A percentile compares a stretch with the other conserved stretches of the same genome.
Evolutionary conservation across 2,797 vertebrate species (phyloP).

Genomic region (Peromyscus melanophrys): DNA sequence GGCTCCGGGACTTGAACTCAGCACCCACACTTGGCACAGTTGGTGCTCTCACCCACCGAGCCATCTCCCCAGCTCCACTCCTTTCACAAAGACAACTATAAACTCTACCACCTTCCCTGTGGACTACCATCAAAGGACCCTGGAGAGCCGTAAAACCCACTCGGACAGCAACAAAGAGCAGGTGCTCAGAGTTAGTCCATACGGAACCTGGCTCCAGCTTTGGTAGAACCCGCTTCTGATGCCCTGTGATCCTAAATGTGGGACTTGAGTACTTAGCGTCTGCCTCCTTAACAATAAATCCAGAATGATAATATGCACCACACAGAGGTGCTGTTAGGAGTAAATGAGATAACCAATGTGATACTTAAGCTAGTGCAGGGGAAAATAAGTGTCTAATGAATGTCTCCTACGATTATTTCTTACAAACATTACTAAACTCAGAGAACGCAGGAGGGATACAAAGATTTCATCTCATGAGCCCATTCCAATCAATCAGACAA

Average conservation of each 20-base stretch:
- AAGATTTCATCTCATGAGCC: conserved; percentile 42
- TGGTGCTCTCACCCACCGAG: too few relatives aligned
- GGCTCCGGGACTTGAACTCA: background rate
- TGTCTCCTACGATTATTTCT: background rate
- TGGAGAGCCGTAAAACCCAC: background rate
- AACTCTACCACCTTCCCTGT: conserved; percentile 18
- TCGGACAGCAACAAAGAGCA: background rate
- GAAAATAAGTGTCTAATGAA: background rate
- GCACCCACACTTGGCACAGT: background rate
- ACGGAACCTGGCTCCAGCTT: background rate
- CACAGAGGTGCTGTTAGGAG: background rate
- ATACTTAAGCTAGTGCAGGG: background rate
- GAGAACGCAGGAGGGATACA: background rate
- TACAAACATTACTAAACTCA: conserved; percentile 6
- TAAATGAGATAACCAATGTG: background rate
- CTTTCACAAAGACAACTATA: conserved; percentile 35
- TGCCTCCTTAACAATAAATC: conserved; percentile 44
- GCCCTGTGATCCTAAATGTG: background rate
- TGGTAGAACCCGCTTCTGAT: background rate
- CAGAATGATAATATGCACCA: background rate
- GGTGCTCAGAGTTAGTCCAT: background rate
- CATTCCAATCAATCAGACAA: background rate
- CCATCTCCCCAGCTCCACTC: background rate
- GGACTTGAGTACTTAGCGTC: background rate
- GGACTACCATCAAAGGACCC: conserved; percentile 1